Base-by-base conservation (phyloP, 2,113 vertebrate species). In the Muntiacus muntjak region DNA sequence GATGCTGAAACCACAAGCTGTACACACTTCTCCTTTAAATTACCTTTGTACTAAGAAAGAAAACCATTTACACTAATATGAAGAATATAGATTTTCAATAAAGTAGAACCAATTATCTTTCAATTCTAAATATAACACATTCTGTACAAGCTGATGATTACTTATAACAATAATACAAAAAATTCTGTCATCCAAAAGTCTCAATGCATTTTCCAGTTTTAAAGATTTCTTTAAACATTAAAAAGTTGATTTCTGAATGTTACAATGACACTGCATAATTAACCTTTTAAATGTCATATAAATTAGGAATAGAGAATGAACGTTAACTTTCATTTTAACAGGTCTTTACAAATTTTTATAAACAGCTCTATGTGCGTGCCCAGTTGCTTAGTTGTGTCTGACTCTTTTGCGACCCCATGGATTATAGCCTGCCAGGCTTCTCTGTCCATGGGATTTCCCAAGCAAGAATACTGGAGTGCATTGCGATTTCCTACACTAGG, bases 61-160 rank as follows among this genome's bases (percentile, higher is more conserved):
- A 79, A 95, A 96, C 54, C 67, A 91, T 84, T 95, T 84, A 93
- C 60, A 74, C 55, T 94, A 84, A 93, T 97, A 85, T 84, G 54
- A 94, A 89, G 50, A 98, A 84, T 87, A 96, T 55, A 83, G 86
- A 94, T 96, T 97, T 97, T 96, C 91, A 97, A 67, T 97, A 92
- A 97, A 62, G 12, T 45, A 87, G 86, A 94, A 82, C 40, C 40
- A 93, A 96, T 95, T 89, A 67, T 71, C 87, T 96, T 60, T 97
- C 28, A 10, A 62, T 87, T 93, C 95, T 89, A 96, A 97, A 96
- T 89, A 97, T 89, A 97, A 94, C 7, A 95, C 74, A 91, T 58
- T 79, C 58, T 93, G 11, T 62, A 6, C 84, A 64, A 89, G 55
- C 36, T 88, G 43, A n/a, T 62, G 55, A 58, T 85, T 95, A 28